Conservation (phyloP, 1,140 invertebrate genomes). For the Brachionus paranguensis region DNA sequence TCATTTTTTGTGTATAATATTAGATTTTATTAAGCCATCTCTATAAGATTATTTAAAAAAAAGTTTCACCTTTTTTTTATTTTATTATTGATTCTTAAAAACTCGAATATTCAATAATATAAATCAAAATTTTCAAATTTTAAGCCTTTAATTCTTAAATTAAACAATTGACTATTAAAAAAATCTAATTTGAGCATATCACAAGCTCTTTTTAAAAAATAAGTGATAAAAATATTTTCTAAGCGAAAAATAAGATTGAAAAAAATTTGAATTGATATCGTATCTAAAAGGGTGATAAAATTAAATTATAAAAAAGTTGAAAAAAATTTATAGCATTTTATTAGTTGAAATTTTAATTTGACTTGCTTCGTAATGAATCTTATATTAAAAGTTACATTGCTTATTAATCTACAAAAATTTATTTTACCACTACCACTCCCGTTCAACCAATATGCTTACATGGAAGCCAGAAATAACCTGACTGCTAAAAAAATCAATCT, state of each 20-base stretch:
- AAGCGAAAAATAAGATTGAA: neutral
- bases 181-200: neutral
- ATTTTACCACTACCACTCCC: neutral
- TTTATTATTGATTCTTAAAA: no score
- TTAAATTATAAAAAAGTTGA: neutral
- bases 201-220: neutral
- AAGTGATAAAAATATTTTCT: neutral
- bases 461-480: slow-evolving; percentile 11
- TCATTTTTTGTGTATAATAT: no score
- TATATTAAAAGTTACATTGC: neutral
- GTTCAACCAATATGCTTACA: slow-evolving; percentile 37
- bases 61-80: no score
- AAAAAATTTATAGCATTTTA: neutral
- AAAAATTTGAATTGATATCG: neutral
- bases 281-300: neutral
- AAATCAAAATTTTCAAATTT: neutral
- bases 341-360: neutral
- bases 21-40: no score
- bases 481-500: neutral
- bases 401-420: neutral
- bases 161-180: neutral
- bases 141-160: neutral
- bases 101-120: neutral
- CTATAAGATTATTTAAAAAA: no score
- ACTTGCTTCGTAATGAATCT: neutral